These are phyloP conservation scores for Aldabrachelys gigantea DNA, from an alignment of 2,113 vertebrate species.

Conservation along the genomic window DNA sequence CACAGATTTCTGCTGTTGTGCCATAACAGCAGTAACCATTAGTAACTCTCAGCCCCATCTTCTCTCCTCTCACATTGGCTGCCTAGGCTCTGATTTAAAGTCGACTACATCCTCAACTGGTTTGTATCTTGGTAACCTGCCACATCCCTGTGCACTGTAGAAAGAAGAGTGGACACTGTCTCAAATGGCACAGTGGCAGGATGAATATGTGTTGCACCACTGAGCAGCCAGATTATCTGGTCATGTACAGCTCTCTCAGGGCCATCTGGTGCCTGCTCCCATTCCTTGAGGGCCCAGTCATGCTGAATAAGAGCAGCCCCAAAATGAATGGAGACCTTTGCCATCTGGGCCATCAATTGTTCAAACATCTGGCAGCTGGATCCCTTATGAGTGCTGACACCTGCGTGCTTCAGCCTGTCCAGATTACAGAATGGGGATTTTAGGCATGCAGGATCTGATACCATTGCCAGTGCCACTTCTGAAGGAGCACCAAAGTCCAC, in stretches of 20 bases:
- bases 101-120: background rate
- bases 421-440: rapidly evolving
- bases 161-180: background rate
- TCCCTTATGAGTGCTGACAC: conserved; percentile 56
- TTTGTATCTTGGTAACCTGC: conserved; percentile 17
- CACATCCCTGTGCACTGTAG: background rate
- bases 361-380: conserved; percentile 67
- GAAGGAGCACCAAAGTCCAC: background rate
- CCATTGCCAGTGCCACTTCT: background rate
- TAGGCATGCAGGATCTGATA: background rate
- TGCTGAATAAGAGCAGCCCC: conserved; percentile 36
- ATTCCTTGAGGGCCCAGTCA: background rate
- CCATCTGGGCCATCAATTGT: conserved; percentile 69
- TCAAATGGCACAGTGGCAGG: background rate
- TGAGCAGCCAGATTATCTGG: background rate
- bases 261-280: conserved; percentile 53
- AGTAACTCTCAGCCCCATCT: background rate
- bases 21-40: background rate
- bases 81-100: conserved; percentile 24
- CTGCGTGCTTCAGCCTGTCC: conserved; percentile 19
- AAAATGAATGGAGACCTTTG: conserved; percentile 69
- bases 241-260: background rate
- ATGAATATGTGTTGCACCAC: background rate
- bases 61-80: background rate
- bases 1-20: background rate